Evolutionary conservation across 1,140 invertebrate species (phyloP).

Genomic region (Philopotamus ludificatus): DNA sequence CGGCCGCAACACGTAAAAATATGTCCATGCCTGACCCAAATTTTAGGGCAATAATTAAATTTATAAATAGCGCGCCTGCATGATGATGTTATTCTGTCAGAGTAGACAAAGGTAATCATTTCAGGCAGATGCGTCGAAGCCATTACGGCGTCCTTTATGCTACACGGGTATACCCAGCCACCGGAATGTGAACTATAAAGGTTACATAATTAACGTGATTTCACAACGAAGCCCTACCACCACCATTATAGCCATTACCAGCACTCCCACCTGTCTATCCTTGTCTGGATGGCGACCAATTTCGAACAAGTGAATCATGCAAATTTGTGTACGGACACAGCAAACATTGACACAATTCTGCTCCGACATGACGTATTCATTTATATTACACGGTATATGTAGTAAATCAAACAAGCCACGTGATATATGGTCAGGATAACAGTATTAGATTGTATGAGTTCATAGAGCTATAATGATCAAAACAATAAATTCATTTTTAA

Average conservation of each 20-base stretch:
- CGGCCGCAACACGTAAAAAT: neutral
- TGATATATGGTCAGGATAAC: no score
- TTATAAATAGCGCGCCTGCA: no score
- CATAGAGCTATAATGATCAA: no score
- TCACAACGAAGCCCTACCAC: conserved; percentile 1
- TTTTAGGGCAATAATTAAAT: no score
- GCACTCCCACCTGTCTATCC: no score
- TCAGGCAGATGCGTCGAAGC: neutral
- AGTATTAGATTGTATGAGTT: no score
- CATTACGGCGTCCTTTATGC: neutral
- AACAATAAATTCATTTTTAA: no score
- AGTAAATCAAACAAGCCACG: no score
- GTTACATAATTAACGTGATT: conserved; percentile 13
- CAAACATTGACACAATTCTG: neutral
- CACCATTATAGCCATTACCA: no score
- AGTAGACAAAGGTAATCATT: neutral
- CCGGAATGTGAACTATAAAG: conserved; percentile 3
- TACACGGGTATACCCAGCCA: conserved; percentile 4
- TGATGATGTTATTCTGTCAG: no score
- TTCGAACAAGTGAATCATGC: neutral
- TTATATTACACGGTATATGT: neutral
- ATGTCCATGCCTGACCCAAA: neutral
- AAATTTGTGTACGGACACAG: neutral
- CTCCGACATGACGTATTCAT: neutral
- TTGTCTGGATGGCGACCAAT: neutral